Conservation (phyloP, 2,113 vertebrate species). For the Chroicocephalus ridibundus region DNA sequence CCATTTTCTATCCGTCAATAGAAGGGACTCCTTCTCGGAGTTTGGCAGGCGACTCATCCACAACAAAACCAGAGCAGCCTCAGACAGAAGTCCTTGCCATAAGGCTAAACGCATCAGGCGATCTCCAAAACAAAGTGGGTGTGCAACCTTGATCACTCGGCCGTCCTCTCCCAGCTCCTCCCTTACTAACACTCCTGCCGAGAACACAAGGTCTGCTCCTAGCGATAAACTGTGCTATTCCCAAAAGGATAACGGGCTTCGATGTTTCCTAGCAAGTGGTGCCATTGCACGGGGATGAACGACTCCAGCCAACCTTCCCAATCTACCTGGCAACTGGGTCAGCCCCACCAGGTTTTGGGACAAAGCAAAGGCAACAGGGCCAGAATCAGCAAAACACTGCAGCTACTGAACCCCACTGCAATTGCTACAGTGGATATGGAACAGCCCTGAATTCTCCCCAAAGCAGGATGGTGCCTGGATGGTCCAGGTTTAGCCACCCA, state of each 20-base stretch:
- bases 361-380: neutral
- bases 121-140: neutral
- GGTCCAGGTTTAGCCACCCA: neutral
- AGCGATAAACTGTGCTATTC: fast-evolving
- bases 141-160: fast-evolving
- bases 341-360: neutral
- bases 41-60: neutral
- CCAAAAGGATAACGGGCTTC: fast-evolving
- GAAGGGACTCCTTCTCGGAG: neutral
- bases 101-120: fast-evolving
- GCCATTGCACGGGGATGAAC: fast-evolving
- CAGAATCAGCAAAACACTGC: fast-evolving
- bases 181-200: fast-evolving
- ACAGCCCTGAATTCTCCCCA: neutral
- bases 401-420: fast-evolving
- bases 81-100: neutral
- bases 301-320: neutral
- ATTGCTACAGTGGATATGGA: neutral
- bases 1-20: neutral
- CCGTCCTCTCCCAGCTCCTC: neutral
- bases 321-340: neutral
- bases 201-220: neutral
- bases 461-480: neutral
- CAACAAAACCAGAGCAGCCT: neutral
- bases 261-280: fast-evolving